Base-by-base conservation (phyloP, 1,140 invertebrate genomes). In the Helicoverpa armigera region DNA sequence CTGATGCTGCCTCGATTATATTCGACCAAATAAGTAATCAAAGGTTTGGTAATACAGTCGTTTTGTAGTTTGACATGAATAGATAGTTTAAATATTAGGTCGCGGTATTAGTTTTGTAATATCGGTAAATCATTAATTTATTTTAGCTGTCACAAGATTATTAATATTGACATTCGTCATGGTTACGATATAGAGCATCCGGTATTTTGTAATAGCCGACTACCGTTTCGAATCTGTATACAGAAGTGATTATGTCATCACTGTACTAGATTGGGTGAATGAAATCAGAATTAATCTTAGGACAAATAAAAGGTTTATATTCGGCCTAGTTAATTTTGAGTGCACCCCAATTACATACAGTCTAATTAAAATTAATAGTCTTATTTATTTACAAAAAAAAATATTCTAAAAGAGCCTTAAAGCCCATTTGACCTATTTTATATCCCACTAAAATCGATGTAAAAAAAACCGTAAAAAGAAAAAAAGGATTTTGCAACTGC, bases 1-100 rank as follows among this genome's bases (percentile, higher is more conserved):
- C 29, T 29, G 73, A 75, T 61, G 53, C 56, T 75, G 67, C 53
- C 18, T 50, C 16, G 73, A 61, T 75, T 61, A 50, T 50, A 75
- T 50, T 75, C 11, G 31, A 23, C 29, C n/a, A 73, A n/a, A 58
- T 58, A 73, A 70, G 18, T 29, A 50, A 12, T 67, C 56, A 31
- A 1, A 54, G 51, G 50, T 35, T 31, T 11, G 56, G 50, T 72
- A 72, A 72, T 72, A 14, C 23, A 29, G 7, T 53, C 11, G n/a
- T 53, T 29, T 51, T 11, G 5, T 53, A 5, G 23, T 53, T 13
- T 70, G 23, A 29, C 23, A 31, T 60, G 54, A 56, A 56, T 60
- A 29, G 58, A 60, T 23, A 58, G 18, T 23, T 18, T 58, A 58
- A 23, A 7, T 18, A 9, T 9, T 43, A 58, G 56, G 11, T 58